Evolutionary conservation across 2,113 vertebrate species (phyloP).

Genomic region (Tautogolabrus adspersus): DNA sequence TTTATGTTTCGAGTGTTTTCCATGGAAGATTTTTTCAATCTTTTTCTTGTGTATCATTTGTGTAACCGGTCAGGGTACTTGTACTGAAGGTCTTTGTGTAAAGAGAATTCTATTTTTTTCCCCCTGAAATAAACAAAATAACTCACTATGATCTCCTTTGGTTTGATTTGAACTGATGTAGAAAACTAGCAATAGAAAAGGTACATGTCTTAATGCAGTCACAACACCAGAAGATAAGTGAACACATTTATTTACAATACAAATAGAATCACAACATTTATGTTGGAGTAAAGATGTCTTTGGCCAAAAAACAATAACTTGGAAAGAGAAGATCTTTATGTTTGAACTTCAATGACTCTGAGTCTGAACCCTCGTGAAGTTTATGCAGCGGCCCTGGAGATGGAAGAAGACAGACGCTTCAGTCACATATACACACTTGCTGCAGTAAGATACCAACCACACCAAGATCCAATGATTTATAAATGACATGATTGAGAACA

Average conservation of each 20-base stretch:
- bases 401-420: constrained; percentile 5
- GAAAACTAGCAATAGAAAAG: neutral
- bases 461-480: no score
- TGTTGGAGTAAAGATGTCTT: constrained; percentile 2
- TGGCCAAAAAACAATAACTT: constrained; percentile 24
- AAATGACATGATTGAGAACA: no score
- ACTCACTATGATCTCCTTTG: neutral
- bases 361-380: constrained; percentile 80
- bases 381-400: constrained; percentile 83
- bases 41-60: constrained; percentile 54
- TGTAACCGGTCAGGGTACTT: constrained; percentile 67
- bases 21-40: constrained; percentile 29
- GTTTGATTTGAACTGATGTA: neutral
- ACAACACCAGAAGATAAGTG: constrained; percentile 2
- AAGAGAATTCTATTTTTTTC: constrained; percentile 73
- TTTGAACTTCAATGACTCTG: constrained; percentile 57
- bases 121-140: constrained; percentile 65
- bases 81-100: constrained; percentile 70
- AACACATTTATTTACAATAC: constrained; percentile 70
- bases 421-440: neutral
- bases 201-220: neutral
- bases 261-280: neutral
- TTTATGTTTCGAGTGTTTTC: constrained; percentile 39
- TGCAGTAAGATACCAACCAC: neutral
- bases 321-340: constrained; percentile 4